Evolutionary conservation across 2,113 vertebrate genomes (phyloP).

Genomic region (Lamprotornis superbus): DNA sequence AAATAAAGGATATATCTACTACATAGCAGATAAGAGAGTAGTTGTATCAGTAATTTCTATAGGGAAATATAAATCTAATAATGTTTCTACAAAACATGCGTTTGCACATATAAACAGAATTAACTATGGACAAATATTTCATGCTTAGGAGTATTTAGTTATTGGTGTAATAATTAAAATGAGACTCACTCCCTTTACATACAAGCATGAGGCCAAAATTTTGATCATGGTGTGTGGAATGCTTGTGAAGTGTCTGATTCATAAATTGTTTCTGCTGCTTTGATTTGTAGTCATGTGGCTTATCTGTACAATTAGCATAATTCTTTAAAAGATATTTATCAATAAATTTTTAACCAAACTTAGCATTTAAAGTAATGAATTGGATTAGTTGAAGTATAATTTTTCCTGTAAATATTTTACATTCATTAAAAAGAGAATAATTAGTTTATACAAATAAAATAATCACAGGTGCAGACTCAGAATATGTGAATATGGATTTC

Average conservation of each 20-base stretch:
- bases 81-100: neutral
- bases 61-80: neutral
- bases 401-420: conserved; percentile 61
- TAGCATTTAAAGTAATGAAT: conserved; percentile 44
- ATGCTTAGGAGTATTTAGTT: neutral
- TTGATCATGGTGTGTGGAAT: neutral
- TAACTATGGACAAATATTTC: neutral
- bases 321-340: conserved; percentile 30
- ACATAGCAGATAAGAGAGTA: neutral
- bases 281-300: conserved; percentile 4
- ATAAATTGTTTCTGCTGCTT: conserved; percentile 6
- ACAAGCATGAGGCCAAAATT: neutral
- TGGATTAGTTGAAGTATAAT: conserved; percentile 49
- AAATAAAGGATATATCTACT: neutral
- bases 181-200: neutral
- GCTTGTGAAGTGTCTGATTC: neutral
- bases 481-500: neutral
- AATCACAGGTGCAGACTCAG: neutral
- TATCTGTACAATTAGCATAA: conserved; percentile 18
- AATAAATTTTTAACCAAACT: conserved; percentile 52
- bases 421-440: conserved; percentile 47
- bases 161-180: neutral
- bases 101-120: neutral
- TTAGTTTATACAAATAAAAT: conserved; percentile 46
- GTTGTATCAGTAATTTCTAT: neutral